A percentile compares a stretch with the other conserved stretches of the same genome.
Evolutionary conservation across 2,113 vertebrate species (phyloP).

Genomic region (Diphyllodes magnificus): DNA sequence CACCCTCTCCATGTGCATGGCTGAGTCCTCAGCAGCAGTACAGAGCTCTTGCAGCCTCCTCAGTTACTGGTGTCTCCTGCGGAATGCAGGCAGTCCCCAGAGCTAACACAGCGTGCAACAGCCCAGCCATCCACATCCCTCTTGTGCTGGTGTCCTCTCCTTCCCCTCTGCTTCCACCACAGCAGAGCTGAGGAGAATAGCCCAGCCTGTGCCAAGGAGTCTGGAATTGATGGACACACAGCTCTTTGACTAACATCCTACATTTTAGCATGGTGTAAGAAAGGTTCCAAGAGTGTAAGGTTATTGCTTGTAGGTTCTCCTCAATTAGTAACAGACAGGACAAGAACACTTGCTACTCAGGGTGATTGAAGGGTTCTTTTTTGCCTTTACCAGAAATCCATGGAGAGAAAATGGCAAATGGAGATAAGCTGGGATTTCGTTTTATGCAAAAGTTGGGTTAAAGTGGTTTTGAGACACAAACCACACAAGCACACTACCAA

Average conservation of each 20-base stretch:
- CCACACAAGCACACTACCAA: not conserved
- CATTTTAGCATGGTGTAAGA: not conserved
- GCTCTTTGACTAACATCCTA: not conserved
- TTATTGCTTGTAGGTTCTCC: not conserved
- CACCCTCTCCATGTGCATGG: not conserved
- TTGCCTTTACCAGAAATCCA: not conserved
- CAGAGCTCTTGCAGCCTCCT: not conserved
- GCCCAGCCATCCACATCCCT: accelerated
- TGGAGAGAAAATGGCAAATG: not conserved
- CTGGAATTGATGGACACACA: not conserved
- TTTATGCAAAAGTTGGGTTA: not conserved
- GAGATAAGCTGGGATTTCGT: not conserved
- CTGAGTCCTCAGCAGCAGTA: not conserved
- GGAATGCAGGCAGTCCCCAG: not conserved
- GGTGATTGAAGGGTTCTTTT: not conserved
- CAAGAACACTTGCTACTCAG: not conserved
- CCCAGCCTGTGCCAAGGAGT: not conserved
- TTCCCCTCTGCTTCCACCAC: not conserved
- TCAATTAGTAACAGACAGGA: not conserved
- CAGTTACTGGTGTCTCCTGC: not conserved
- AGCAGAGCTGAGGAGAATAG: not conserved
- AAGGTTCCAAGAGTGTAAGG: not conserved
- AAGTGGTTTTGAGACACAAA: not conserved
- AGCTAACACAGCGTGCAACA: accelerated
- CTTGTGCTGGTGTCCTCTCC: not conserved